A percentile compares a stretch with the other conserved stretches of the same genome.
phyloP scores from a whole-genome alignment of 2,888 invertebrate species.

The Agrotis exclamationis region DNA sequence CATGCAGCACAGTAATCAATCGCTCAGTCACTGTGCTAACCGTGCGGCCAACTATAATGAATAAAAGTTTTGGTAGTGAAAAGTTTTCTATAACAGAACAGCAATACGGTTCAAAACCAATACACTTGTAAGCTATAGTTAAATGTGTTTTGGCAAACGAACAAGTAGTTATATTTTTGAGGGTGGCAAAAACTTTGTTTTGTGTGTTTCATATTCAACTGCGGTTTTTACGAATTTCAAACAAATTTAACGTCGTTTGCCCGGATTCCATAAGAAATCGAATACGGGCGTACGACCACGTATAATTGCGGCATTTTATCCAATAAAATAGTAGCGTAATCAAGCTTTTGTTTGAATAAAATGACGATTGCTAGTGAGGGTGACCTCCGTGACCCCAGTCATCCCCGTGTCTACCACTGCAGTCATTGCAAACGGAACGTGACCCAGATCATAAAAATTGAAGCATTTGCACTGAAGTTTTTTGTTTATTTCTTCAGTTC shows the following conservation, averaged over 20 bases:
- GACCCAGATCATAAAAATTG: slow-evolving; percentile 61
- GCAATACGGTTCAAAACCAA: slow-evolving; percentile 9
- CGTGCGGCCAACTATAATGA: too few relatives aligned
- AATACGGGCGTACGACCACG: too few relatives aligned
- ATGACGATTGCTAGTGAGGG: slow-evolving; percentile 16
- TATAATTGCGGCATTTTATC: too few relatives aligned
- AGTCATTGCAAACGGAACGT: slow-evolving; percentile 42
- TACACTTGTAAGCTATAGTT: neutral
- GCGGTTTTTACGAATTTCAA: neutral
- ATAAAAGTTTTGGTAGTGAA: too few relatives aligned
- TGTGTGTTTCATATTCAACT: neutral
- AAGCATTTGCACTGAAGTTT: slow-evolving; percentile 50
- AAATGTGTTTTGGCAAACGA: slow-evolving; percentile 25
- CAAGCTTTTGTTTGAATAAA: slow-evolving; percentile 39
- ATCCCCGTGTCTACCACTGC: slow-evolving; percentile 9
- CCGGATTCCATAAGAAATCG: too few relatives aligned
- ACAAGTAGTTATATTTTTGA: neutral
- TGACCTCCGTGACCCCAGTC: neutral
- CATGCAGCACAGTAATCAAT: too few relatives aligned
- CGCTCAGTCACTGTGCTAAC: too few relatives aligned
- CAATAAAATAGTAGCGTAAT: neutral
- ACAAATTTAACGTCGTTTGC: neutral
- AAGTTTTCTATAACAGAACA: neutral
- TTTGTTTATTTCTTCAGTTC: slow-evolving; percentile 43
- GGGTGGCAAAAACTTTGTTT: too few relatives aligned